Evolutionary conservation across 37 sponge, comb jelly and placozoan genomes (phyloP), one percentile per base, ranked within the genome.

Genomic region (Corticium candelabrum): DNA sequence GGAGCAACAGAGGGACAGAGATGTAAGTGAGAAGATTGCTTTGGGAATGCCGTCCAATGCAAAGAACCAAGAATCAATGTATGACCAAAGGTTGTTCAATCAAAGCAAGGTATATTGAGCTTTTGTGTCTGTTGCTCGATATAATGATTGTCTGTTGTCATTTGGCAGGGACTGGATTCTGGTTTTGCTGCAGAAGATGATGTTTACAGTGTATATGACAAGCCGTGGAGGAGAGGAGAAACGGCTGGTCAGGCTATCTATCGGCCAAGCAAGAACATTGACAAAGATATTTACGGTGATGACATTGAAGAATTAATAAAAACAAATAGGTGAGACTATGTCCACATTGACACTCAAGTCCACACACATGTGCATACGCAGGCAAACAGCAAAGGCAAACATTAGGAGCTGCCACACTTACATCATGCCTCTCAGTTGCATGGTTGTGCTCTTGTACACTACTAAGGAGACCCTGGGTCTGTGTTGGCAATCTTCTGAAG

Each of bases 41-140:
- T 87, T 97, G 29, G 99, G 99, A 31, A 40, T 89, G 75, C 96
- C 99, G 0, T 73, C 88, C 0, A 83, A 81, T 31, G 68, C 77
- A 11, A 38, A 75, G 0, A 71, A 68, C 2, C 86, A 97, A 21
- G 96, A 94, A 33, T 81, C 86, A 27, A 71, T 91, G 77, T 97
- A 88, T 85, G 99, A 97, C 74, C 99, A 97, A 79, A 68, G 99
- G 68, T 88, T 97, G 30, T 97, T 97, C 84, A 89, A 94, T 67
- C 86, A 88, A 75, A 75, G 87, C 43, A 85, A 90, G 86, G 92
- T 87, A 62, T 40, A 76, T n/a, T 7, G 37, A 41, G 34, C 37
- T 15, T 35, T 4, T 15, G 4, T 34, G 5, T 4, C 73, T 70
- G 21, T 7, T 70, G 73, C 73, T 7, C 21, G 73, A 70, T 35